Base-by-base conservation (phyloP, 2,888 invertebrate genomes). In the Lutraria lutraria region DNA sequence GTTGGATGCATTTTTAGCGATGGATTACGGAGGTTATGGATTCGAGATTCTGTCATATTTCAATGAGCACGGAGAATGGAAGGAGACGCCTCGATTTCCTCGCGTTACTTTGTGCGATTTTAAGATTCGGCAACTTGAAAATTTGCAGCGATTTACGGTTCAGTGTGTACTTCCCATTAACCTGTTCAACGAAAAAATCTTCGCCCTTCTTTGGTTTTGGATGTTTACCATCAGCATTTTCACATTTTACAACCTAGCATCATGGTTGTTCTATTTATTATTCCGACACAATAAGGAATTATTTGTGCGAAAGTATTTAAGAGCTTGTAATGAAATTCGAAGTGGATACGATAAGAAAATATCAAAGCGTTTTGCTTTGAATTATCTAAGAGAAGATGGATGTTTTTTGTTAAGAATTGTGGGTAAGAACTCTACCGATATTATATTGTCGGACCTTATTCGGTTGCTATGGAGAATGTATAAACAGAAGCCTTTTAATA, bases 151-250 rank as follows among this genome's bases (percentile, higher is more conserved):
- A 8, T 94, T 88, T 43, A 94, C 94, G 0, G 93, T 95, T 13
- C 94, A 94, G 86, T 94, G 94, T 90, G 94, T 94, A 6, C 81
- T 95, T 79, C 94, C 95, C 10, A 94, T 94, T 12, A 94, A 94
- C 81, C 87, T 94, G 34, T 94, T 94, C 82, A 94, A 93, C 34
- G 94, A 94, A 83, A 94, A 94, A 81, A 93, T 94, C 21, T 94
- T 94, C 81, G 94, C 93, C 0, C 88, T 94, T 31, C n/a, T 94
- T 4, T 94, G 94, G 94, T 94, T 94, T 81, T 94, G 94, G 94
- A 34, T 94, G 15, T 92, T 94, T 52, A 52, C 94, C 16, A 89
- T 94, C 0, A 87, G 93, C 0, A 81, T 91, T 31, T 76, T 93
- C 21, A 91, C 94, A 1, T 93, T 92, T 81, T 89, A 89, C 79